Evolutionary conservation across 2,797 vertebrate genomes (phyloP).

Genomic region (Pyrocephalus nanus): DNA sequence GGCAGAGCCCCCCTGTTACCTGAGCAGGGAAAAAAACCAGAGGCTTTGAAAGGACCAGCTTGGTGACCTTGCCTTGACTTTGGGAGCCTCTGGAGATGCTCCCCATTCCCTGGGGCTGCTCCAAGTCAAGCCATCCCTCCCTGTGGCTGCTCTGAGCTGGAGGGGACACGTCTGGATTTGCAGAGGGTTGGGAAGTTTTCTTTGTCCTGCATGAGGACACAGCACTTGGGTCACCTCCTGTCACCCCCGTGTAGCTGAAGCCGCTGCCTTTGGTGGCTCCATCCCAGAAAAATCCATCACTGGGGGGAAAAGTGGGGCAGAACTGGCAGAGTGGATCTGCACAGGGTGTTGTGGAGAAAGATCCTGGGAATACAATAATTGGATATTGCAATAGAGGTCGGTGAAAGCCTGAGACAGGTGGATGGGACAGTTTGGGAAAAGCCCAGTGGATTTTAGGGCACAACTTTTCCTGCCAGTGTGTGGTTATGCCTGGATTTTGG

Average conservation of each 20-base stretch:
- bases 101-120: neutral
- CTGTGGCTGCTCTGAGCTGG: neutral
- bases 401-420: neutral
- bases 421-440: neutral
- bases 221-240: neutral
- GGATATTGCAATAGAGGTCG: fast-evolving
- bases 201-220: fast-evolving
- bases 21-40: neutral
- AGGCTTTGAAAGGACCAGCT: neutral
- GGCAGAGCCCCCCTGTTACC: neutral
- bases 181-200: neutral
- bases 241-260: neutral
- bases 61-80: neutral
- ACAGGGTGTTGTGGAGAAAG: neutral
- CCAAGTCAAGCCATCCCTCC: neutral
- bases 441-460: neutral
- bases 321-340: fast-evolving
- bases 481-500: neutral
- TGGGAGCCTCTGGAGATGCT: neutral
- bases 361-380: fast-evolving
- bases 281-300: fast-evolving
- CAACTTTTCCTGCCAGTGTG: neutral
- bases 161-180: neutral
- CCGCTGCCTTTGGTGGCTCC: fast-evolving
- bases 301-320: neutral